Evolutionary conservation across 2,888 invertebrate genomes (phyloP).

Genomic region (Himalopsyche anomala): DNA sequence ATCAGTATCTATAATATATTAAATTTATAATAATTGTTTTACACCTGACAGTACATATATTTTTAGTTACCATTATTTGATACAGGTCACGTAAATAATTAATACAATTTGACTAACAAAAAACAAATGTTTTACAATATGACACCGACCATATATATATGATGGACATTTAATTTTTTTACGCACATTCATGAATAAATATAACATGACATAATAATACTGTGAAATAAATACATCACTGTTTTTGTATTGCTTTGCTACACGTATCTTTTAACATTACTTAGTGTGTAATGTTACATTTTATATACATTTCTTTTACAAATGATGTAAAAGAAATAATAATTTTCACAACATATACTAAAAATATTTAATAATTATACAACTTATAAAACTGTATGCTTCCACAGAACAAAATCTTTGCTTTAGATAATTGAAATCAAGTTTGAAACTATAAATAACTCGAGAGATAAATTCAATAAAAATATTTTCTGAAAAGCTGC

Average conservation of each 20-base stretch:
- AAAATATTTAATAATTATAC: too few species aligned
- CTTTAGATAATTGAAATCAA: neutral
- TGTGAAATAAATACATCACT: constrained; percentile 1
- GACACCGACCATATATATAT: neutral
- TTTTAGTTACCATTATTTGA: too few species aligned
- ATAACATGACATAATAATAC: neutral
- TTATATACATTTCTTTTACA: neutral
- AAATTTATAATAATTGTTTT: too few species aligned
- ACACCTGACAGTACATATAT: too few species aligned
- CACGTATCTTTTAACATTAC: neutral
- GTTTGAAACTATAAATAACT: too few species aligned
- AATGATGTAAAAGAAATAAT: neutral
- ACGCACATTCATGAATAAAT: neutral
- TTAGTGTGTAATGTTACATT: neutral
- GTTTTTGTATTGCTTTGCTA: neutral
- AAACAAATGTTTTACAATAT: too few species aligned
- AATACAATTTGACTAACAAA: too few species aligned
- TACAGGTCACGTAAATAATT: too few species aligned
- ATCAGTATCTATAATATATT: too few species aligned
- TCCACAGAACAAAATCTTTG: neutral
- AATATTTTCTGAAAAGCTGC: too few species aligned
- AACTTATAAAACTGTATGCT: neutral
- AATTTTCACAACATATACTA: neutral
- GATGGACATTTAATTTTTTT: neutral
- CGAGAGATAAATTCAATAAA: too few species aligned